Percentiles rank a stretch among this genome's conserved stretches.
phyloP scores from a whole-genome alignment of 2,113 vertebrate species.

The Psittacula cyanocephala region DNA sequence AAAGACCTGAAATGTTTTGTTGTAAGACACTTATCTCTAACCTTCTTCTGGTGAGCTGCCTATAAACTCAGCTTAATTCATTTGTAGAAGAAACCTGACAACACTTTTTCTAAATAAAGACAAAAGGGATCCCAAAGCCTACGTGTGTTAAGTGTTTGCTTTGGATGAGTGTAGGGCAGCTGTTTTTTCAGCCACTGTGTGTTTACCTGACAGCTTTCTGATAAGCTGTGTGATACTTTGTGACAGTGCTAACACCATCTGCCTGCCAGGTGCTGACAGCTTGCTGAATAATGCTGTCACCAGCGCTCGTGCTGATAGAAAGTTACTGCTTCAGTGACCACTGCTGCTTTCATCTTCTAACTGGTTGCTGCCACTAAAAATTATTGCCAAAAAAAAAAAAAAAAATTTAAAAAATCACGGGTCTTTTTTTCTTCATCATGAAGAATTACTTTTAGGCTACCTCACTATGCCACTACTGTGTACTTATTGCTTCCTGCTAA shows the following conservation, averaged over 20 bases:
- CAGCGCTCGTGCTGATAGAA: constrained; percentile 44
- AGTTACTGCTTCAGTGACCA: constrained; percentile 32
- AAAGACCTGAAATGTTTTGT: background rate
- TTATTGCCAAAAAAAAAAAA: background rate
- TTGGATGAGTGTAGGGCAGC: constrained; percentile 30
- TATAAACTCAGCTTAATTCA: constrained; percentile 55
- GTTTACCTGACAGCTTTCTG: constrained; percentile 61
- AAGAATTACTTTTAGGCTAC: constrained; percentile 43
- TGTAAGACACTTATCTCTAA: background rate
- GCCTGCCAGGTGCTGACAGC: constrained; percentile 51
- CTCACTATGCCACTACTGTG: background rate
- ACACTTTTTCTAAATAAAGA: constrained; percentile 38
- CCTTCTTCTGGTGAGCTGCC: background rate
- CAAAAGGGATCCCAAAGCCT: constrained; percentile 21
- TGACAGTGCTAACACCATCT: constrained; percentile 66
- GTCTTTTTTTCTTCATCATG: constrained; percentile 11
- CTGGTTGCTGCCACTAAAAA: constrained; percentile 35
- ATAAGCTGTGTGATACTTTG: constrained; percentile 48
- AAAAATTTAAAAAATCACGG: background rate
- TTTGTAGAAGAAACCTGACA: constrained; percentile 28
- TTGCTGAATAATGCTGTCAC: constrained; percentile 56
- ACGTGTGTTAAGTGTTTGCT: constrained; percentile 57
- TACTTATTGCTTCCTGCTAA: background rate
- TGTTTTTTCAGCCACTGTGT: constrained; percentile 41
- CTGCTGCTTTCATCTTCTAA: constrained; percentile 18